These are phyloP conservation scores for Poeciliopsis prolifica DNA, from an alignment of 2,113 vertebrate genomes.

Conservation along the genomic window DNA sequence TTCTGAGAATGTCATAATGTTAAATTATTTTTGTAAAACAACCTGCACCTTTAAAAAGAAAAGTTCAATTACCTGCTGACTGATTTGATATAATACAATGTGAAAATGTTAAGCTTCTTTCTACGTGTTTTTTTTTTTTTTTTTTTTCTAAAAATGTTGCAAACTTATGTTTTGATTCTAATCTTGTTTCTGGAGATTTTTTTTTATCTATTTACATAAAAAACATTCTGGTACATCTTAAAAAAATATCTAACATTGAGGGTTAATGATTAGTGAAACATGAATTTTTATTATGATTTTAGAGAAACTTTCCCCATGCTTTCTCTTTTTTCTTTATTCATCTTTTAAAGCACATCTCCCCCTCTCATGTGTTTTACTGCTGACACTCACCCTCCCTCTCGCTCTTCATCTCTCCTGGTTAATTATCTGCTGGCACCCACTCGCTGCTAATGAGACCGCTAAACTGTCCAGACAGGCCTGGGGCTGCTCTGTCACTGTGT, in stretches of 20 bases:
- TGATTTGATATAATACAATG: too few relatives aligned
- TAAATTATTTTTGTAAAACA: too few relatives aligned
- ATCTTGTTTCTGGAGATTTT: not conserved
- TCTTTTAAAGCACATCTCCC: constrained; percentile 30
- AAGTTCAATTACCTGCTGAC: too few relatives aligned
- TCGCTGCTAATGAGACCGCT: constrained; percentile 77
- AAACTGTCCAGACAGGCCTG: constrained; percentile 74
- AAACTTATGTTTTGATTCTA: not conserved
- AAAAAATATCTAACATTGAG: not conserved
- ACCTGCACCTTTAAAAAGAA: too few relatives aligned
- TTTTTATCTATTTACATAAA: not conserved
- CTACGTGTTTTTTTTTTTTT: not conserved
- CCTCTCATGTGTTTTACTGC: constrained; percentile 49
- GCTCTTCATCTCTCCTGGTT: constrained; percentile 65
- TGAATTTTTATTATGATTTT: not conserved
- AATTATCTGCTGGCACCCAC: constrained; percentile 74
- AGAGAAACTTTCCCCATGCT: not conserved
- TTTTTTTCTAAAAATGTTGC: not conserved
- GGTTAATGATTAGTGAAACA: not conserved
- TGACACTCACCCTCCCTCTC: constrained; percentile 48
- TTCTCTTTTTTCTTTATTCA: constrained; percentile 36
- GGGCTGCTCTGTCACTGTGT: constrained; percentile 33
- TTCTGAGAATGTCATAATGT: too few relatives aligned
- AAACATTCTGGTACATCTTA: not conserved
- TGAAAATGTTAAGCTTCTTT: too few relatives aligned